phyloP scores from a whole-genome alignment of 2,113 vertebrate genomes.

The Noctilio leporinus region DNA sequence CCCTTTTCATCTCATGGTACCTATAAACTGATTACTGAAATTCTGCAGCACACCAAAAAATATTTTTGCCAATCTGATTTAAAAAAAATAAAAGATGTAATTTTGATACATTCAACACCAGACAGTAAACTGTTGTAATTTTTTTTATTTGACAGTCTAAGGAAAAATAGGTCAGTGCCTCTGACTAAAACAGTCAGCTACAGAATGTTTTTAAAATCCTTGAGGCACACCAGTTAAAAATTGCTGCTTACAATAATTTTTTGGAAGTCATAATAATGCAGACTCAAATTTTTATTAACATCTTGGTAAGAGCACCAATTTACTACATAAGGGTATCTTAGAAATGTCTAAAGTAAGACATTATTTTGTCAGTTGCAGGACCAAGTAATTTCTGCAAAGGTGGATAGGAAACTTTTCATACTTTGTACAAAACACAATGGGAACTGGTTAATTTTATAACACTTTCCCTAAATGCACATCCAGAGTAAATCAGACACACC shows the following conservation, averaged over 20 bases:
- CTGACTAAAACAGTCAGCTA: background rate
- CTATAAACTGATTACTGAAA: background rate
- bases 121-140: background rate
- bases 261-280: background rate
- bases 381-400: background rate
- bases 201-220: background rate
- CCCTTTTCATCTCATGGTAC: background rate
- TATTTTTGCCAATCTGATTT: background rate
- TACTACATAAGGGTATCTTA: background rate
- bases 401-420: background rate
- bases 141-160: background rate
- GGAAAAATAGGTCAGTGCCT: background rate
- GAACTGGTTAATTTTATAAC: slow-evolving; percentile 6
- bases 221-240: background rate
- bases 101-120: background rate
- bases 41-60: background rate
- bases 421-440: background rate
- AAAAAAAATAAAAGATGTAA: background rate
- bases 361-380: background rate
- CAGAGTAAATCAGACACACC: slow-evolving; percentile 49
- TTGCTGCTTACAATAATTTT: background rate
- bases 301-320: background rate
- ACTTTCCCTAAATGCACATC: background rate
- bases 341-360: background rate
- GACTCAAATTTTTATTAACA: background rate